A percentile compares a stretch with the other conserved stretches of the same genome.
phyloP scores from a whole-genome alignment of 37 sponge, comb jelly and placozoan species.

The Amphimedon queenslandica region DNA sequence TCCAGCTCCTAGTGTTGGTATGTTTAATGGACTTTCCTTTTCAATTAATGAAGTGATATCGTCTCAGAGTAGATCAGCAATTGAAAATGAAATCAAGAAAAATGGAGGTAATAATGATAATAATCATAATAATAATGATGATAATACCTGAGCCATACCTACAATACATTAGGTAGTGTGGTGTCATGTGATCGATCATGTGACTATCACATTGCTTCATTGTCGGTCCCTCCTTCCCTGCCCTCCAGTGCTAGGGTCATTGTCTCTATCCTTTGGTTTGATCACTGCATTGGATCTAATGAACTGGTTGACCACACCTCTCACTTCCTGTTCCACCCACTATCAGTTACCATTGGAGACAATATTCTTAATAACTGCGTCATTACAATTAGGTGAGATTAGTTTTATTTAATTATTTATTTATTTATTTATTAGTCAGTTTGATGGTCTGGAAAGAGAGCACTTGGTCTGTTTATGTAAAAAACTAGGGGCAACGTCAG shows the following conservation, averaged over 20 bases:
- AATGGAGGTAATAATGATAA: no score
- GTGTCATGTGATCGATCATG: not conserved
- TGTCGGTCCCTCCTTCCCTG: conserved; percentile 15
- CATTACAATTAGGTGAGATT: conserved; percentile 55
- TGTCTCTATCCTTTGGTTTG: conserved; percentile 16
- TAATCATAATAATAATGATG: no score
- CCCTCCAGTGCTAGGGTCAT: not conserved
- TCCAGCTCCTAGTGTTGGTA: conserved; percentile 9
- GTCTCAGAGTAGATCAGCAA: not conserved
- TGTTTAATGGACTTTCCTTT: conserved; percentile 22
- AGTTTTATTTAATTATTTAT: not conserved
- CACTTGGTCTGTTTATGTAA: conserved; percentile 54
- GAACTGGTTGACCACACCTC: conserved; percentile 32
- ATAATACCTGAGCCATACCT: no score
- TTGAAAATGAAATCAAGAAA: not conserved
- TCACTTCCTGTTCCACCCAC: conserved; percentile 65
- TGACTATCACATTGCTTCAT: conserved; percentile 19
- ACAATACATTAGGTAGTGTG: conserved; percentile 9
- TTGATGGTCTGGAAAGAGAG: conserved; percentile 56
- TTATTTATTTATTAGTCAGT: conserved; percentile 45
- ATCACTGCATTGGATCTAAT: conserved; percentile 39
- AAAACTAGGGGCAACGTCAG: conserved; percentile 57
- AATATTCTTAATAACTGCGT: conserved; percentile 49
- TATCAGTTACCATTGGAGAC: conserved; percentile 23
- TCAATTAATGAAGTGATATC: conserved; percentile 9